Percentiles rank a stretch among this genome's conserved stretches.
phyloP scores from a whole-genome alignment of 2,113 vertebrate species.

The Dicentrarchus labrax region DNA sequence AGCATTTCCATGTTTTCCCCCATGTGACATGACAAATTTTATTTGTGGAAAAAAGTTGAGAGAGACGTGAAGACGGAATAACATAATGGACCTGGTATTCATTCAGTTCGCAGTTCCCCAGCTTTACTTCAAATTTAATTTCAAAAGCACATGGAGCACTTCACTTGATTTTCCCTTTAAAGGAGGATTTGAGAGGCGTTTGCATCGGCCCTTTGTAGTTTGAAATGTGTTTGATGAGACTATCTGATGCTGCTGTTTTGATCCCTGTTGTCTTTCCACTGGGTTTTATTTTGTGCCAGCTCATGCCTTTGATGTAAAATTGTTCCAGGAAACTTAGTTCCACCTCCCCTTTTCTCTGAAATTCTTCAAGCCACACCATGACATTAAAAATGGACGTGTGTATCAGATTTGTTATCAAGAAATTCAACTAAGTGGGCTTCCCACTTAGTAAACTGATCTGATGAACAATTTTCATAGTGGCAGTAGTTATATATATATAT shows the following conservation, averaged over 20 bases:
- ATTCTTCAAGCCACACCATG: neutral
- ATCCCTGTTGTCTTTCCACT: constrained; percentile 27
- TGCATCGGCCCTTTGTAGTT: constrained; percentile 36
- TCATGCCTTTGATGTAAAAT: constrained; percentile 55
- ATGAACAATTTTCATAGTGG: neutral
- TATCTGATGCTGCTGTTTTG: constrained; percentile 15
- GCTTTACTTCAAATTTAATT: constrained; percentile 32
- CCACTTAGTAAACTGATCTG: neutral
- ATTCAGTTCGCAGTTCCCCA: neutral
- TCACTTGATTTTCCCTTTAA: constrained; percentile 19
- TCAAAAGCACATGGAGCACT: constrained; percentile 15
- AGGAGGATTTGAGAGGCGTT: constrained; percentile 25
- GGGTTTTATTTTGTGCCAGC: constrained; percentile 41
- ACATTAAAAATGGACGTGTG: neutral
- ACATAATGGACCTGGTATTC: no score
- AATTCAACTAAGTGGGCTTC: neutral
- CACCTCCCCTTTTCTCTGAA: neutral
- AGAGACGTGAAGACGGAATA: neutral
- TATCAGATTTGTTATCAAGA: neutral
- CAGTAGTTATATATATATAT: neutral
- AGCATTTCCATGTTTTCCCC: constrained; percentile 46
- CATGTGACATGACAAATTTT: neutral
- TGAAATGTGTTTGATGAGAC: constrained; percentile 1
- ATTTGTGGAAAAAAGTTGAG: neutral
- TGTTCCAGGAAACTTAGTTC: constrained; percentile 44